Evolutionary conservation across 1,140 invertebrate species (phyloP).

Genomic region (honey bee (Apis mellifera)): DNA sequence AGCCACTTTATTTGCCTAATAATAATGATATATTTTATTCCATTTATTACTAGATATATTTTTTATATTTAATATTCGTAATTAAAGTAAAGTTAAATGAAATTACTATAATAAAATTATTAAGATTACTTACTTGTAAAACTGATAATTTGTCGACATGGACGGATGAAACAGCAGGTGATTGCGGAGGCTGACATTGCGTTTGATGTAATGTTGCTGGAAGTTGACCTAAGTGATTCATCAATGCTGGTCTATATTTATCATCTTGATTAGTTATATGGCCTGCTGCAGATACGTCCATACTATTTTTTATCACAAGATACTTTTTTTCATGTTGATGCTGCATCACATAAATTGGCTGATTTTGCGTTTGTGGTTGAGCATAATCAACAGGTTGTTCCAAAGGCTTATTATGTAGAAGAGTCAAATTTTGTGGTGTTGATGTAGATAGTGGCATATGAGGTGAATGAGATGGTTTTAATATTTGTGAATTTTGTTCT

Average conservation of each 20-base stretch:
- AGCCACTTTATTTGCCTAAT: slow-evolving; percentile 72
- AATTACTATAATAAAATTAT: neutral
- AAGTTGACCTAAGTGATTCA: slow-evolving; percentile 72
- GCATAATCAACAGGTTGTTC: slow-evolving; percentile 77
- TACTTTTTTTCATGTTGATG: slow-evolving; percentile 76
- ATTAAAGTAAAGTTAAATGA: neutral
- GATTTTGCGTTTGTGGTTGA: slow-evolving; percentile 67
- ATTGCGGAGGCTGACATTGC: slow-evolving; percentile 74
- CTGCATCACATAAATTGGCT: slow-evolving; percentile 71
- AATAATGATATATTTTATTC: neutral
- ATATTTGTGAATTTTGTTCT: slow-evolving; percentile 72
- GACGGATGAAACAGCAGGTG: slow-evolving; percentile 72
- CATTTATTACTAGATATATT: neutral
- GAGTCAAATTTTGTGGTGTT: slow-evolving; percentile 71
- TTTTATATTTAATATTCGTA: neutral
- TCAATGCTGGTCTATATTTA: slow-evolving; percentile 74
- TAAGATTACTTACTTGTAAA: slow-evolving; percentile 66
- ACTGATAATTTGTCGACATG: slow-evolving; percentile 75
- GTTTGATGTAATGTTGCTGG: slow-evolving; percentile 73
- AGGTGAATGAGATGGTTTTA: slow-evolving; percentile 74
- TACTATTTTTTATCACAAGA: slow-evolving; percentile 77
- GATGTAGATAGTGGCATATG: slow-evolving; percentile 70
- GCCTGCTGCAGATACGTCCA: slow-evolving; percentile 67
- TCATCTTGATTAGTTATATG: slow-evolving; percentile 74
- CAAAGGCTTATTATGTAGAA: slow-evolving; percentile 73